Base-by-base conservation (phyloP, 2,888 invertebrate genomes). In the Lampropteryx suffumata region DNA sequence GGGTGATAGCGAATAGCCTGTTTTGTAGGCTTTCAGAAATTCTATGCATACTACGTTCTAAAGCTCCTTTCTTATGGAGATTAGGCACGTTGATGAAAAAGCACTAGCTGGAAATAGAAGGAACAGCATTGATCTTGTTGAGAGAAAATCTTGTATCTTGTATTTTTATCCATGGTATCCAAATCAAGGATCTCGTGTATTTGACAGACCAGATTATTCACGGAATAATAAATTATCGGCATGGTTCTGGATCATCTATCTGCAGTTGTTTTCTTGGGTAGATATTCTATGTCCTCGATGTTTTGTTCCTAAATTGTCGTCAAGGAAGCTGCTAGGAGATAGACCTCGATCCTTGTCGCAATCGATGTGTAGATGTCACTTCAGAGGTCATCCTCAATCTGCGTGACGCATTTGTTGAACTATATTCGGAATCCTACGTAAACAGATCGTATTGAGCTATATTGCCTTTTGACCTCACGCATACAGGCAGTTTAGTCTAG, bases 1-100 rank as follows among this genome's bases (percentile, higher is more conserved):
- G 67, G 65, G 69, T 69, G 72, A 72, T 71, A 70, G 63, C 60
- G 53, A 55, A 54, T 60, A 49, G 42, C 34, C 44, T 50, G 45
- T 53, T 55, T 44, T 50, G 53, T 37, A 11, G 35, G 11, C 40
- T 45, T 45, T 45, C 11, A 41, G 36, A 35, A 46, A 36, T 45
- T 44, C 27, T 43, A 43, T 43, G 21, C 44, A 30, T 35, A 29
- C 43, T 36, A 10, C 24, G 3, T 35, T 47, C 28, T 34, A 29
- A 34, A 34, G 34, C 47, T 34, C 43, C 34, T 40, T 47, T 21
- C 34, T 11, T 17, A 36, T 35, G 44, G 44, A 39, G 27, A 39
- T 39, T 26, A 17, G n/a, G 39, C 12, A 17, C 10, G 41, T 24
- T 41, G 30, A 48, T 42, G 36, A 35, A 24, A 37, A 13, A 26